Percentiles rank a stretch among this genome's conserved stretches.
phyloP scores from a whole-genome alignment of 2,888 invertebrate genomes.

The Idaea dimidiata region DNA sequence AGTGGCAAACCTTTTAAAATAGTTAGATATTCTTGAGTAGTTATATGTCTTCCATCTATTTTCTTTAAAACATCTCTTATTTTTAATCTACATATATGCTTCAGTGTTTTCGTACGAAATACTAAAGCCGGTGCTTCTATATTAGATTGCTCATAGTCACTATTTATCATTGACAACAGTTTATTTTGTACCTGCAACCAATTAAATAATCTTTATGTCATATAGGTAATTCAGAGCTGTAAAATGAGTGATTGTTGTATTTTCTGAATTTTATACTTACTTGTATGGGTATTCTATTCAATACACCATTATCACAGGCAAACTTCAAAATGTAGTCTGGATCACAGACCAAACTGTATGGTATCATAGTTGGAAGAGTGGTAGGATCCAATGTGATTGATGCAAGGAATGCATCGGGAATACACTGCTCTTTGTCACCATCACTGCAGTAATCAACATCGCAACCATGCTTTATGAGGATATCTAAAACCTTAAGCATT shows the following conservation, averaged over 20 bases:
- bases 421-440: constrained; percentile 27
- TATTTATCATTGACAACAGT: constrained; percentile 52
- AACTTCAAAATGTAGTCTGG: constrained; percentile 54
- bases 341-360: constrained; percentile 64
- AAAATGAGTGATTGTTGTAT: not conserved
- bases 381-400: constrained; percentile 54
- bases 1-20: constrained; percentile 47
- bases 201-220: constrained; percentile 5
- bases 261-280: constrained; percentile 40
- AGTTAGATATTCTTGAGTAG: constrained; percentile 50
- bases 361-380: constrained; percentile 55
- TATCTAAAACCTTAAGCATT: constrained; percentile 56
- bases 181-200: constrained; percentile 54
- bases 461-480: constrained; percentile 63
- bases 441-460: constrained; percentile 67
- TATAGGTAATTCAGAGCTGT: not conserved
- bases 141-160: constrained; percentile 24
- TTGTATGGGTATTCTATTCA: constrained; percentile 48
- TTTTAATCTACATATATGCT: constrained; percentile 57
- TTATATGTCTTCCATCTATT: constrained; percentile 32
- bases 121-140: constrained; percentile 38
- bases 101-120: constrained; percentile 49
- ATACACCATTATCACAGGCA: constrained; percentile 41
- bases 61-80: constrained; percentile 48
- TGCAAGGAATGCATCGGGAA: constrained; percentile 69